These are phyloP conservation scores for Scaptomyza graminum DNA, from an alignment of 1,140 invertebrate species.

Conservation along the genomic window DNA sequence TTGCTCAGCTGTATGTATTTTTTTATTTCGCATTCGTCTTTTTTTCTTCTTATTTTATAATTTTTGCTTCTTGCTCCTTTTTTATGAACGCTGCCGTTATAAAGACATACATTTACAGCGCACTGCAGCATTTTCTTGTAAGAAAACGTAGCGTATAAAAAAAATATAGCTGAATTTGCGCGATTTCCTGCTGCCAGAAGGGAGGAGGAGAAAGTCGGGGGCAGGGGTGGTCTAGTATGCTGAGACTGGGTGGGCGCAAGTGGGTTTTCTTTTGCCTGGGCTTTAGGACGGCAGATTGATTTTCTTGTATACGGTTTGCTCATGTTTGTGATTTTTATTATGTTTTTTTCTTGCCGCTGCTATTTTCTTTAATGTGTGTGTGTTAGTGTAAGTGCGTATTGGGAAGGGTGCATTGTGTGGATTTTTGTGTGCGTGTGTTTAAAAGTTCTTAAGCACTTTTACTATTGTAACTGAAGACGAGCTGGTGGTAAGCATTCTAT, in stretches of 20 bases:
- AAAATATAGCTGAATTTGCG: conserved; percentile 79
- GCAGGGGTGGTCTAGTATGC: conserved; percentile 1
- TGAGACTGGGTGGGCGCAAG: background rate
- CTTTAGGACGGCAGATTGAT: conserved; percentile 59
- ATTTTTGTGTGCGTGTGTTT: conserved; percentile 20
- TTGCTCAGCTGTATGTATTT: conserved; percentile 34
- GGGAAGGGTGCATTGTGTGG: background rate
- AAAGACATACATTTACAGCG: conserved; percentile 78
- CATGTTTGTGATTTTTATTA: conserved; percentile 75
- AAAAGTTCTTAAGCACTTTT: conserved; percentile 43
- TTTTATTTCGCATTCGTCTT: conserved; percentile 11
- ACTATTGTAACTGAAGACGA: conserved; percentile 28
- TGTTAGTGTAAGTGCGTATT: background rate
- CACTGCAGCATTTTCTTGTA: conserved; percentile 78
- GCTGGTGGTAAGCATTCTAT: conserved; percentile 24
- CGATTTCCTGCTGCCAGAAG: conserved; percentile 47
- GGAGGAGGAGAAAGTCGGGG: background rate
- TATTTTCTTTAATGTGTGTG: conserved; percentile 14
- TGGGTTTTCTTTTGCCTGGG: conserved; percentile 13
- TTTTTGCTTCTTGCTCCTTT: conserved; percentile 61
- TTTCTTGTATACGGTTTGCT: conserved; percentile 68
- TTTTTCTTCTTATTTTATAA: conserved; percentile 70
- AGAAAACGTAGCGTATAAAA: conserved; percentile 61
- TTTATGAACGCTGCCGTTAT: conserved; percentile 73
- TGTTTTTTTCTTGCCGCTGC: conserved; percentile 31